Conservation (phyloP, 2,113 vertebrate genomes). For the Vicugna pacos region DNA sequence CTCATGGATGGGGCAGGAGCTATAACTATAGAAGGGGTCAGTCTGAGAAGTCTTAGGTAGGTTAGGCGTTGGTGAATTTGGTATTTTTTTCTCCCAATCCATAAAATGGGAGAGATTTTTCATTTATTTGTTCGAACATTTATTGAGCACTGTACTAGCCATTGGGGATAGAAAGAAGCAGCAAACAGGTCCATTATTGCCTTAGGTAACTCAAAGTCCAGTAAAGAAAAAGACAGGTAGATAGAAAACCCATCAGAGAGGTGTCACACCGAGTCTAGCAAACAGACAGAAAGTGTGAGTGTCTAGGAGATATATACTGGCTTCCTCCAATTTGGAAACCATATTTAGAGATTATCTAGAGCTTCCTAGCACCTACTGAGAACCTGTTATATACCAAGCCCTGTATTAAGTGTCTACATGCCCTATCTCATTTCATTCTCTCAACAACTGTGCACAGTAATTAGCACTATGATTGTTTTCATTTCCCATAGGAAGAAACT, state of each 20-base stretch:
- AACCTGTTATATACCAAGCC: neutral
- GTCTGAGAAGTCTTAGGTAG: neutral
- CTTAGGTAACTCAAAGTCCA: neutral
- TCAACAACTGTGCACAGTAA: neutral
- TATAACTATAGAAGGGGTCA: neutral
- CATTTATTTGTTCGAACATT: neutral
- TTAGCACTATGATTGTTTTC: neutral
- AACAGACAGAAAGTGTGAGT: neutral
- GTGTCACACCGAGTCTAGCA: neutral
- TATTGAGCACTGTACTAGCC: neutral
- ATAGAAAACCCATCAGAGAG: neutral
- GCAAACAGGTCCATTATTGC: neutral
- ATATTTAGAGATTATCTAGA: neutral
- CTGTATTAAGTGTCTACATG: neutral
- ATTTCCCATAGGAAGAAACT: neutral
- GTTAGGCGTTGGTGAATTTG: neutral
- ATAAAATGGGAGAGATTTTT: neutral
- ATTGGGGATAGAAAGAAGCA: neutral
- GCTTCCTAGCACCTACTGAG: neutral
- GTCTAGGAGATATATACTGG: neutral
- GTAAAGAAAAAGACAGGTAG: neutral
- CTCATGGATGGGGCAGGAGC: neutral
- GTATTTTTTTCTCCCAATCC: neutral
- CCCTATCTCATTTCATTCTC: neutral
- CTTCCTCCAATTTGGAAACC: neutral